Evolutionary conservation across 2,113 vertebrate species (phyloP).

Genomic region (Picathartes gymnocephalus): DNA sequence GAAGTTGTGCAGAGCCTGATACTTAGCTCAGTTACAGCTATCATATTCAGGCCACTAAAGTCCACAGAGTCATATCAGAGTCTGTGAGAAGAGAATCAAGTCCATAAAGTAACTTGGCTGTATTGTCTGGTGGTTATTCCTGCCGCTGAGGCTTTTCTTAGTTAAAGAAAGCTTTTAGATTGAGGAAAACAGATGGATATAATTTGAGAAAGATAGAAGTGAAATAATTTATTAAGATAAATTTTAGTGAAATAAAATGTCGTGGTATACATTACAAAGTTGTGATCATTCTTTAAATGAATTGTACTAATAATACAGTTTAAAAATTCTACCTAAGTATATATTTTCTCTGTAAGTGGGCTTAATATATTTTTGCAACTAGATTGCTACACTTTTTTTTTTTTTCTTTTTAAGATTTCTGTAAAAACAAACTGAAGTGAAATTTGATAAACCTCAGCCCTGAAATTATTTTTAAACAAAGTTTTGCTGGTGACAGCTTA

Average conservation of each 20-base stretch:
- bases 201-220: not conserved
- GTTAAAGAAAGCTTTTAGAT: not conserved
- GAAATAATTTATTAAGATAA: not conserved
- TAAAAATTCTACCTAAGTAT: not conserved
- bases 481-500: conserved; percentile 63
- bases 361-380: conserved; percentile 14
- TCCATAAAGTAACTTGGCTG: not conserved
- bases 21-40: not conserved
- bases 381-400: not conserved
- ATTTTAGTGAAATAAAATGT: not conserved
- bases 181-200: not conserved
- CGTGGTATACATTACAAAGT: not conserved
- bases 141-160: not conserved
- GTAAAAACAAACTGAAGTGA: conserved; percentile 59
- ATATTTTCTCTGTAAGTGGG: not conserved
- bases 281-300: not conserved
- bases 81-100: not conserved
- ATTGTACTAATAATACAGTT: not conserved
- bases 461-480: conserved; percentile 68
- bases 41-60: not conserved
- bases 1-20: not conserved
- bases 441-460: conserved; percentile 46
- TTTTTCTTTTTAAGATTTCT: conserved; percentile 16
- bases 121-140: not conserved
- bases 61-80: not conserved